phyloP scores from a whole-genome alignment of 2,888 invertebrate genomes.

The Melangyna quadrimaculata region DNA sequence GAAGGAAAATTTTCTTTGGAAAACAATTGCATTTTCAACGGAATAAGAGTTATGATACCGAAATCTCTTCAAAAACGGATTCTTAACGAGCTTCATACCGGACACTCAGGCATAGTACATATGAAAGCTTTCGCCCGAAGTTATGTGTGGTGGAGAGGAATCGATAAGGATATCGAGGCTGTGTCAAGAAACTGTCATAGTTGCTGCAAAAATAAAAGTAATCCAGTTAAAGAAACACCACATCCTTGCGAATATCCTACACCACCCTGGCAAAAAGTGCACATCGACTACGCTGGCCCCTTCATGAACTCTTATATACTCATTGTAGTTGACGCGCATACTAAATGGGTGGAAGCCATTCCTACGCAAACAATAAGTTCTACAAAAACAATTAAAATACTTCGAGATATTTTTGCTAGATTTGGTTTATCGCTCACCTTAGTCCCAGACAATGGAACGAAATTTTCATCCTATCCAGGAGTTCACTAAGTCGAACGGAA shows the following conservation, averaged over 20 bases:
- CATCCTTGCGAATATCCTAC: too few species aligned
- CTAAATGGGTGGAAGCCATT: conserved; percentile 51
- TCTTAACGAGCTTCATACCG: conserved; percentile 22
- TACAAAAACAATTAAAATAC: too few species aligned
- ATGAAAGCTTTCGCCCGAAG: conserved; percentile 34
- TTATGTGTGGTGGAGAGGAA: conserved; percentile 37
- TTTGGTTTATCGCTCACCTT: too few species aligned
- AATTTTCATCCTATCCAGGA: conserved; percentile 14
- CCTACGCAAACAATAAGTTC: too few species aligned
- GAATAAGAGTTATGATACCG: conserved; percentile 38
- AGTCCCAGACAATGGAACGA: too few species aligned
- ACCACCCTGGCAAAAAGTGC: too few species aligned
- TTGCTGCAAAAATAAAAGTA: not conserved
- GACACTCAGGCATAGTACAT: not conserved
- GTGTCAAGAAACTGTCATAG: conserved; percentile 11
- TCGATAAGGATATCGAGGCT: conserved; percentile 38
- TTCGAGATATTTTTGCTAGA: too few species aligned
- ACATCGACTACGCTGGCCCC: too few species aligned
- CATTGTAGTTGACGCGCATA: conserved; percentile 31
- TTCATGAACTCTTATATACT: conserved; percentile 38
- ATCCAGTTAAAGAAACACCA: not conserved
- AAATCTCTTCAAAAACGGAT: conserved; percentile 21
- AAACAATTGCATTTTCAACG: conserved; percentile 30
- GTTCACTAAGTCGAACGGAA: conserved; percentile 26
- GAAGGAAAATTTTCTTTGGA: not conserved